Percentiles rank a stretch among this genome's conserved stretches.
phyloP scores from a whole-genome alignment of 2,888 invertebrate species.

The Antitype chi region DNA sequence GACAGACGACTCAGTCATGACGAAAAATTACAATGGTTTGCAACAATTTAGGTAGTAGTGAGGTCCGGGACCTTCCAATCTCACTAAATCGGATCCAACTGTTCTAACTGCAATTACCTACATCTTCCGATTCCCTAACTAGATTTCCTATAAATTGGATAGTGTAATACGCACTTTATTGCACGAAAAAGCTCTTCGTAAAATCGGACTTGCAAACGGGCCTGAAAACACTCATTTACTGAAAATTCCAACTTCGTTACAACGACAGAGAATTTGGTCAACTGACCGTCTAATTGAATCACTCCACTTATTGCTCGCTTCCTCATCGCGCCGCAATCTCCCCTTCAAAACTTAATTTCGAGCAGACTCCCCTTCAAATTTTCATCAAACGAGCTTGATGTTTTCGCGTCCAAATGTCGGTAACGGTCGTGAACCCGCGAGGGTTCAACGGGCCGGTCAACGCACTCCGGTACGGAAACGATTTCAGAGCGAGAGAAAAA shows the following conservation, averaged over 20 bases:
- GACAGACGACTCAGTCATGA: no score
- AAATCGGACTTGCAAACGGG: neutral
- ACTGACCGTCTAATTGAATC: slow-evolving; percentile 43
- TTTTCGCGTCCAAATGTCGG: slow-evolving; percentile 75
- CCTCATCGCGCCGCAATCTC: slow-evolving; percentile 58
- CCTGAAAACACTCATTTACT: neutral
- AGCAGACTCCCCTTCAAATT: slow-evolving; percentile 54
- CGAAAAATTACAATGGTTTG: no score
- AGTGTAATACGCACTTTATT: neutral
- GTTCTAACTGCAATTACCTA: no score
- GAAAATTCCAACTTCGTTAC: slow-evolving; percentile 1
- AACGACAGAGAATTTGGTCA: slow-evolving; percentile 29
- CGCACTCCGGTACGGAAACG: slow-evolving; percentile 72
- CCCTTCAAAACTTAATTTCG: slow-evolving; percentile 50
- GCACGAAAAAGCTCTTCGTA: neutral
- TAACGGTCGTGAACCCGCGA: slow-evolving; percentile 83
- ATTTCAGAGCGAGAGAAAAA: slow-evolving; percentile 73
- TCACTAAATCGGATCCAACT: no score
- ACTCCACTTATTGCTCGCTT: slow-evolving; percentile 48
- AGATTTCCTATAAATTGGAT: no score
- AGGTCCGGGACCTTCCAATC: no score
- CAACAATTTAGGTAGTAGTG: no score
- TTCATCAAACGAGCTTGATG: slow-evolving; percentile 66
- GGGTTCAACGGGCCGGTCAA: slow-evolving; percentile 76
- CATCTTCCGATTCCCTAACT: no score